Percentiles rank a stretch among this genome's conserved stretches.
phyloP scores from a whole-genome alignment of 2,113 vertebrate genomes.

The Madoqua kirkii region DNA sequence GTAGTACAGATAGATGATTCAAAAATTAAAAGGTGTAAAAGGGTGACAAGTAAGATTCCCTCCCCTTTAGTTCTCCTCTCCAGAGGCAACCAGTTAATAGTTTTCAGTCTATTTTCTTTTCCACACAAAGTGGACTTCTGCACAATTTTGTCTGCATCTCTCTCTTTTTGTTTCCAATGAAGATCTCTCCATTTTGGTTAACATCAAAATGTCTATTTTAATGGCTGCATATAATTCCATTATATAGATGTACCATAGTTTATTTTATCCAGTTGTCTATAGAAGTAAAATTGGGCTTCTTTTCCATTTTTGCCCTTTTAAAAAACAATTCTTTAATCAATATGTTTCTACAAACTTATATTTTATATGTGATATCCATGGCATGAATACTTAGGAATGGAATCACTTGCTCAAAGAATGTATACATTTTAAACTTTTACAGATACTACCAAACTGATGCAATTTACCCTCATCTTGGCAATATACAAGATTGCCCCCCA shows the following conservation, averaged over 20 bases:
- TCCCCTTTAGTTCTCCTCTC: neutral
- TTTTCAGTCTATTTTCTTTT: neutral
- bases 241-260: neutral
- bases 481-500: neutral
- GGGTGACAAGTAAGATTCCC: neutral
- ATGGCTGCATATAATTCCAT: neutral
- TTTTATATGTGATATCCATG: neutral
- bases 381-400: neutral
- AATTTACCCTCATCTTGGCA: neutral
- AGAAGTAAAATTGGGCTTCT: neutral
- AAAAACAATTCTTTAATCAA: neutral
- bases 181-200: neutral
- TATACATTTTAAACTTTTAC: neutral
- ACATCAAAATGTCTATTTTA: neutral
- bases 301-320: neutral
- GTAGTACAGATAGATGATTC: neutral
- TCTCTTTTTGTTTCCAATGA: neutral
- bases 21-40: neutral
- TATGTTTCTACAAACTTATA: neutral
- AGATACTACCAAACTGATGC: neutral
- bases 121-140: neutral
- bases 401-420: neutral
- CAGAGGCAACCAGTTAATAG: neutral
- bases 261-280: neutral
- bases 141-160: neutral